phyloP scores from a whole-genome alignment of 2,797 vertebrate genomes.

The Synaphobranchus kaupii region DNA sequence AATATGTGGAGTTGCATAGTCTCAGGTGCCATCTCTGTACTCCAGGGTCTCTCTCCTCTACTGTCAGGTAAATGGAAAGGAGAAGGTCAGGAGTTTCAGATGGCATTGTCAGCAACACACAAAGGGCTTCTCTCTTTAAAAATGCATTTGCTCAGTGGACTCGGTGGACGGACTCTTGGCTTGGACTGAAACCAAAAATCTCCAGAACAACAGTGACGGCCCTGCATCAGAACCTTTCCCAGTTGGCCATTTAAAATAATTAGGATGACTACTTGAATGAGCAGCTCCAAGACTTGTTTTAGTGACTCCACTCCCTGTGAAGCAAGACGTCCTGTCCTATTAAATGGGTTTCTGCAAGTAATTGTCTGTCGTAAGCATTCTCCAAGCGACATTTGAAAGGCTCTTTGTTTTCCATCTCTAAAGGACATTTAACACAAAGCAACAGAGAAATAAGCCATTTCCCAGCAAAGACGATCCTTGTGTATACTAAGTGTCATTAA shows the following conservation, averaged over 20 bases:
- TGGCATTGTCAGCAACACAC: slow-evolving; percentile 2
- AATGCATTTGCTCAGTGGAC: slow-evolving; percentile 17
- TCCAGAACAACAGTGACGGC: slow-evolving; percentile 20
- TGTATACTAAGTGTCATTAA: slow-evolving; percentile 58
- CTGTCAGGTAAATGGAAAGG: background rate
- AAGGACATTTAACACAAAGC: slow-evolving; percentile 66
- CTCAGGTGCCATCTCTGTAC: background rate
- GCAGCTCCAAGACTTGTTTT: slow-evolving; percentile 66
- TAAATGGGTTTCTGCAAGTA: slow-evolving; percentile 68
- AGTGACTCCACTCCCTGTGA: slow-evolving; percentile 43
- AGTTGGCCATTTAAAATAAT: slow-evolving; percentile 43
- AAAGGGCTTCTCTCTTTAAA: slow-evolving; percentile 29
- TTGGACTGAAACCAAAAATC: slow-evolving; percentile 27
- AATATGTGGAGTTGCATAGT: background rate
- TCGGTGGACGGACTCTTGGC: slow-evolving; percentile 13
- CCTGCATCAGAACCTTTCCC: background rate
- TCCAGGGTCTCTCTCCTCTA: background rate
- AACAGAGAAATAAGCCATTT: slow-evolving; percentile 56
- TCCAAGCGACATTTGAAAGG: slow-evolving; percentile 64
- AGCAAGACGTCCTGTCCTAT: slow-evolving; percentile 48
- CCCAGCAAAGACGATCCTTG: slow-evolving; percentile 65
- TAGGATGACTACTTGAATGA: slow-evolving; percentile 51
- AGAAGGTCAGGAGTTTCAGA: background rate
- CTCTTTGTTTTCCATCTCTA: slow-evolving; percentile 65
- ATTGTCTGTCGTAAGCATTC: slow-evolving; percentile 62